phyloP scores from a whole-genome alignment of 2,888 invertebrate species.

The Andrena minutula region DNA sequence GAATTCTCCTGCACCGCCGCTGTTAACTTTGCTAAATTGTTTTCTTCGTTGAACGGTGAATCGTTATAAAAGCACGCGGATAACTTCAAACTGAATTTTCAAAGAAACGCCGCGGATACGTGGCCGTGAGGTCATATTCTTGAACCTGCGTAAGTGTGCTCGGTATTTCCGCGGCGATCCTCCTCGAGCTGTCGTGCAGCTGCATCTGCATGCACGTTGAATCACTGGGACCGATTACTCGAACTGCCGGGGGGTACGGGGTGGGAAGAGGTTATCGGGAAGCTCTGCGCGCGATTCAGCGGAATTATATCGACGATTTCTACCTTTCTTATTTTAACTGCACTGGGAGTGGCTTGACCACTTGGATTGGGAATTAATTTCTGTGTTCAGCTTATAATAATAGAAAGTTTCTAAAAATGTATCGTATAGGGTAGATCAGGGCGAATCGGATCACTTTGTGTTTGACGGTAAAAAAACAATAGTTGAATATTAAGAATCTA shows the following conservation, averaged over 20 bases:
- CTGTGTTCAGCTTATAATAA: too few relatives aligned
- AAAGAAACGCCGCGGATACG: constrained; percentile 11
- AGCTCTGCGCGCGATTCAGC: constrained; percentile 17
- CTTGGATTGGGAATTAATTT: too few relatives aligned
- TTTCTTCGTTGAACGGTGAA: neutral
- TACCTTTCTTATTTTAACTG: constrained; percentile 14
- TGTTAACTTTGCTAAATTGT: neutral
- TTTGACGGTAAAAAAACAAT: too few relatives aligned
- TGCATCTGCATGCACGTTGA: constrained; percentile 13
- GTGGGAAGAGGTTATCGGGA: neutral
- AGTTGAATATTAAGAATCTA: too few relatives aligned
- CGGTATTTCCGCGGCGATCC: constrained; percentile 37
- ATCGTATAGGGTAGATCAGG: too few relatives aligned
- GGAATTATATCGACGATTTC: constrained; percentile 31
- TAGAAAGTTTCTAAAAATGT: too few relatives aligned
- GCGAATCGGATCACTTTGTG: too few relatives aligned
- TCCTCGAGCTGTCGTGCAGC: neutral
- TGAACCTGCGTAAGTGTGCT: constrained; percentile 12
- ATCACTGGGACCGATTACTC: constrained; percentile 40
- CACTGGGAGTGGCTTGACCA: too few relatives aligned
- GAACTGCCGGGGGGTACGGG: constrained; percentile 29
- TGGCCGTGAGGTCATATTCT: neutral
- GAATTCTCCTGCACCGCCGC: too few relatives aligned
- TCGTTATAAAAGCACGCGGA: neutral
- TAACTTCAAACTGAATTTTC: constrained; percentile 15